phyloP scores from a whole-genome alignment of 2,888 invertebrate species.

The Eueremaeus valkanovi region DNA sequence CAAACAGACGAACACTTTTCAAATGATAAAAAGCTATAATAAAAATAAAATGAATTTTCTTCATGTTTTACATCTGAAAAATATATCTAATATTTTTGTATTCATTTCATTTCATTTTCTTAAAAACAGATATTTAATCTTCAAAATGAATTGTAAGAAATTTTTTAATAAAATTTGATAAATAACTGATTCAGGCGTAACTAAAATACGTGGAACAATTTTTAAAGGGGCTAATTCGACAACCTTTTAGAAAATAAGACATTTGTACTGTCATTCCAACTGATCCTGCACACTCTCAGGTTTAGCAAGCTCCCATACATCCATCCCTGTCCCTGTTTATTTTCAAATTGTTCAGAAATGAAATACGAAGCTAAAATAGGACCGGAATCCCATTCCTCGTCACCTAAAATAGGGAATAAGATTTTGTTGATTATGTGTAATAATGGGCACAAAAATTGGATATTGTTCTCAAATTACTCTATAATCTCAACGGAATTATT shows the following conservation, averaged over 20 bases:
- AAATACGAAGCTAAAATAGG: background rate
- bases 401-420: background rate
- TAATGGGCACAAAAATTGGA: background rate
- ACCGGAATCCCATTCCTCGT: background rate
- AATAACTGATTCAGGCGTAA: too few relatives aligned
- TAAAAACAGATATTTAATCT: too few relatives aligned
- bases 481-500: background rate
- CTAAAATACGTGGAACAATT: too few relatives aligned
- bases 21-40: too few relatives aligned
- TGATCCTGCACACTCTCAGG: background rate
- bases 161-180: too few relatives aligned
- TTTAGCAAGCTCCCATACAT: background rate
- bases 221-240: too few relatives aligned
- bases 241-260: too few relatives aligned
- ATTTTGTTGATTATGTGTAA: background rate
- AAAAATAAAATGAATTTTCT: too few relatives aligned
- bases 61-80: too few relatives aligned
- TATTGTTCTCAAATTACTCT: background rate
- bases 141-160: too few relatives aligned
- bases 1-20: too few relatives aligned
- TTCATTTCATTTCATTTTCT: background rate
- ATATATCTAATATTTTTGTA: background rate
- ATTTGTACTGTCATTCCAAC: background rate
- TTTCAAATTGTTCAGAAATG: background rate
- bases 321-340: too few relatives aligned